Percentiles rank a stretch among this genome's conserved stretches.
These are phyloP conservation scores for Enhydra lutris DNA, from an alignment of 2,113 vertebrate species.

Conservation along the genomic window DNA sequence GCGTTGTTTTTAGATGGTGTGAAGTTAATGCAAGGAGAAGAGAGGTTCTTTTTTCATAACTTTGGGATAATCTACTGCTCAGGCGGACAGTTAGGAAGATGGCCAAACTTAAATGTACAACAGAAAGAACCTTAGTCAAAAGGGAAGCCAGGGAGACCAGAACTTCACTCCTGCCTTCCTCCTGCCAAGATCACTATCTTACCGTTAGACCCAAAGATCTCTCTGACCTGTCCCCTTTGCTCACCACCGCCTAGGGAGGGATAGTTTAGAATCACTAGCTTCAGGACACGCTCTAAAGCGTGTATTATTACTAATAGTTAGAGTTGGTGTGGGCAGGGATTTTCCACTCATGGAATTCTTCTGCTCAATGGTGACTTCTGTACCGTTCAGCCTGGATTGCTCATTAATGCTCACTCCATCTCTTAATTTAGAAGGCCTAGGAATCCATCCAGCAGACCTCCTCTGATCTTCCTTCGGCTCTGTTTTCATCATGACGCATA, in stretches of 20 bases:
- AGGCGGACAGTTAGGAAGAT: neutral
- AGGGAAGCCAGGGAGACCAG: neutral
- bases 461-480: neutral
- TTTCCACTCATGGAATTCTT: constrained; percentile 25
- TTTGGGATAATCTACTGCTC: neutral
- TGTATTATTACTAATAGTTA: neutral
- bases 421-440: constrained; percentile 19
- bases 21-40: neutral
- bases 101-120: neutral
- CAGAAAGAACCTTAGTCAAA: neutral
- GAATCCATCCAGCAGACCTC: neutral
- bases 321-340: neutral
- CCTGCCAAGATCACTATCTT: neutral
- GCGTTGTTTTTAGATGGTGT: neutral
- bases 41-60: neutral
- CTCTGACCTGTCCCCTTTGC: neutral
- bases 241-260: neutral
- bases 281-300: neutral
- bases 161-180: neutral
- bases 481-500: neutral
- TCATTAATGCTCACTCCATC: neutral
- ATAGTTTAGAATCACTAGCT: neutral
- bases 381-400: neutral
- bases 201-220: neutral
- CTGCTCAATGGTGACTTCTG: neutral